Evolutionary conservation across 2,888 invertebrate genomes (phyloP).

Genomic region (Deladenus siricidicola): DNA sequence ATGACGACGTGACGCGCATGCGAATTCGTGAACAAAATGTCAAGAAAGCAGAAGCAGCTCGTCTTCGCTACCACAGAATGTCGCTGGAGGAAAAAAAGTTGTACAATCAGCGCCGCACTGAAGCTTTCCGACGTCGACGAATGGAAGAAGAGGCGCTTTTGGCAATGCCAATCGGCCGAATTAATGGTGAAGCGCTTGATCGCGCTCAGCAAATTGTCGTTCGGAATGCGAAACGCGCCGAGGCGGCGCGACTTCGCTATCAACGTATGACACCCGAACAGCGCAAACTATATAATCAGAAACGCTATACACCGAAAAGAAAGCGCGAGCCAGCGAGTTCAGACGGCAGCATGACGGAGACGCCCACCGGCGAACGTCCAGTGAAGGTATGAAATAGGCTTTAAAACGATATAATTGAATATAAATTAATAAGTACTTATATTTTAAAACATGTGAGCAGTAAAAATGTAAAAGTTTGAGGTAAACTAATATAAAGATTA

Average conservation of each 20-base stretch:
- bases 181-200: conserved; percentile 49
- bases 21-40: conserved; percentile 49
- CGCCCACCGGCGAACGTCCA: too few relatives aligned
- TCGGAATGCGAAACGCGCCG: conserved; percentile 49
- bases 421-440: too few relatives aligned
- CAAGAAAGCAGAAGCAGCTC: conserved; percentile 52
- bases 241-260: conserved; percentile 47
- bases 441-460: too few relatives aligned
- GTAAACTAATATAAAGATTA: too few relatives aligned
- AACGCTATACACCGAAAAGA: conserved; percentile 51
- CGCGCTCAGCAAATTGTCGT: conserved; percentile 51
- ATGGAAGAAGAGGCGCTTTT: conserved; percentile 51
- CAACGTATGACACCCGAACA: conserved; percentile 50
- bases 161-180: conserved; percentile 52
- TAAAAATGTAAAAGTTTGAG: too few relatives aligned
- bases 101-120: conserved; percentile 49
- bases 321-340: conserved; percentile 28
- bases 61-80: conserved; percentile 26
- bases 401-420: too few relatives aligned
- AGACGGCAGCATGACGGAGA: conserved; percentile 16
- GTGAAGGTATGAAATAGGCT: too few relatives aligned
- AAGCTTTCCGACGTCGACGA: conserved; percentile 45
- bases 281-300: conserved; percentile 49
- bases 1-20: conserved; percentile 41
- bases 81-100: conserved; percentile 45